Conservation (phyloP, 2,797 vertebrate species). For the Gastrophryne carolinensis region DNA sequence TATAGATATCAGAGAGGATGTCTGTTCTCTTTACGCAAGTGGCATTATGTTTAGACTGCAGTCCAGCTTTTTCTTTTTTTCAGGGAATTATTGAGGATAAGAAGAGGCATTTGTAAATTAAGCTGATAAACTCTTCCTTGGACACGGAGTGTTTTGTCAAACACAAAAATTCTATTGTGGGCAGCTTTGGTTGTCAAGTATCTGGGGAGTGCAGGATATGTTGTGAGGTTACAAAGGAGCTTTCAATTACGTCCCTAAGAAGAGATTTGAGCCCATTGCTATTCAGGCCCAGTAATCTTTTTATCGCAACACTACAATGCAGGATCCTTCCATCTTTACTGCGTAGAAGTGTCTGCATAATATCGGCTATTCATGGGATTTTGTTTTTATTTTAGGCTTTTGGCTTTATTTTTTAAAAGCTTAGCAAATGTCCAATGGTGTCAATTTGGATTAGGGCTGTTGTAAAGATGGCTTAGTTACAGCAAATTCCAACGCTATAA, state of each 20-base stretch:
- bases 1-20: no score
- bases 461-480: constrained; percentile 60
- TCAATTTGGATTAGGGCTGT: constrained; percentile 63
- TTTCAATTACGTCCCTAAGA: constrained; percentile 76
- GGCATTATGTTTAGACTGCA: constrained; percentile 76
- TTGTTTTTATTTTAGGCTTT: neutral
- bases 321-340: constrained; percentile 74
- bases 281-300: constrained; percentile 83
- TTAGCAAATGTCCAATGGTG: constrained; percentile 57
- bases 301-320: constrained; percentile 80
- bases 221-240: constrained; percentile 79
- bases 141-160: constrained; percentile 83
- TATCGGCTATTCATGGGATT: constrained; percentile 63
- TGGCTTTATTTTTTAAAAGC: constrained; percentile 36
- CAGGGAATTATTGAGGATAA: constrained; percentile 77
- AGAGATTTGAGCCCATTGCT: constrained; percentile 78
- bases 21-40: neutral
- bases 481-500: constrained; percentile 39
- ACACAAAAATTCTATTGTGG: constrained; percentile 87
- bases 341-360: constrained; percentile 68
- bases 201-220: constrained; percentile 83
- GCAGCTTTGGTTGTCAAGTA: constrained; percentile 82
- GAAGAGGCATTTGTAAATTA: constrained; percentile 85
- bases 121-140: constrained; percentile 76
- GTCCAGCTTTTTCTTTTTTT: constrained; percentile 73